These are phyloP conservation scores for Coranthus polyacanthus DNA, from an alignment of 2,797 vertebrate species.

Conservation along the genomic window DNA sequence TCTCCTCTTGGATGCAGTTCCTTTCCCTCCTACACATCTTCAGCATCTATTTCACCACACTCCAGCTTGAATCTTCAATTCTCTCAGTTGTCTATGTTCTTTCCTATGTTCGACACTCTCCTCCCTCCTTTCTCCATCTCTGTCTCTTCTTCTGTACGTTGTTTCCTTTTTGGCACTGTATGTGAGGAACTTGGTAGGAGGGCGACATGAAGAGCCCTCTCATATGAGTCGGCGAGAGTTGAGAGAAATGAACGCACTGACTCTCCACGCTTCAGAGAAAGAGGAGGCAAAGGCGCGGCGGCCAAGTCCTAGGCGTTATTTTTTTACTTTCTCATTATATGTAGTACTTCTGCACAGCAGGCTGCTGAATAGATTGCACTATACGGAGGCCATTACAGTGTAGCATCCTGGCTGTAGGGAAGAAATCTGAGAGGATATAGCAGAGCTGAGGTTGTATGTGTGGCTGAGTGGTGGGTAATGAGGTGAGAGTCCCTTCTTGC, in stretches of 20 bases:
- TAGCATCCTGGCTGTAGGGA: constrained; percentile 51
- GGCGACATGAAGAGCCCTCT: constrained; percentile 67
- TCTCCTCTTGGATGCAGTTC: constrained; percentile 5
- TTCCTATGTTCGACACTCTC: constrained; percentile 56
- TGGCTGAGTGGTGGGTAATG: constrained; percentile 75
- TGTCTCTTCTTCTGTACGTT: constrained; percentile 40
- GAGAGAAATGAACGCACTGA: constrained; percentile 46
- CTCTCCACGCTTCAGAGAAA: constrained; percentile 45
- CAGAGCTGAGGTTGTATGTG: constrained; percentile 51
- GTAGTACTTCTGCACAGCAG: constrained; percentile 49
- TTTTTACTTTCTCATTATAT: constrained; percentile 48
- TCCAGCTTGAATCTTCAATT: constrained; percentile 61
- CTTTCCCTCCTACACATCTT: constrained; percentile 46
- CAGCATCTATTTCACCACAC: constrained; percentile 36
- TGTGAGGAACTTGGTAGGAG: constrained; percentile 69
- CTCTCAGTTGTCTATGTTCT: constrained; percentile 61
- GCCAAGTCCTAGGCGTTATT: constrained; percentile 46
- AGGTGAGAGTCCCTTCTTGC: constrained; percentile 77
- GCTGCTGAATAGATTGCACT: constrained; percentile 52
- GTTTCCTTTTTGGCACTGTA: constrained; percentile 59
- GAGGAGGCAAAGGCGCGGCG: constrained; percentile 23
- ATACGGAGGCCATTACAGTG: constrained; percentile 33
- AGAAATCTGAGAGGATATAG: constrained; percentile 52
- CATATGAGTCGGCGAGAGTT: constrained; percentile 58
- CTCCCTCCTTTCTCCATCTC: constrained; percentile 45